A percentile compares a stretch with the other conserved stretches of the same genome.
These are phyloP conservation scores for Trichogramma dendrolimi DNA, from an alignment of 2,888 invertebrate genomes.

Conservation along the genomic window DNA sequence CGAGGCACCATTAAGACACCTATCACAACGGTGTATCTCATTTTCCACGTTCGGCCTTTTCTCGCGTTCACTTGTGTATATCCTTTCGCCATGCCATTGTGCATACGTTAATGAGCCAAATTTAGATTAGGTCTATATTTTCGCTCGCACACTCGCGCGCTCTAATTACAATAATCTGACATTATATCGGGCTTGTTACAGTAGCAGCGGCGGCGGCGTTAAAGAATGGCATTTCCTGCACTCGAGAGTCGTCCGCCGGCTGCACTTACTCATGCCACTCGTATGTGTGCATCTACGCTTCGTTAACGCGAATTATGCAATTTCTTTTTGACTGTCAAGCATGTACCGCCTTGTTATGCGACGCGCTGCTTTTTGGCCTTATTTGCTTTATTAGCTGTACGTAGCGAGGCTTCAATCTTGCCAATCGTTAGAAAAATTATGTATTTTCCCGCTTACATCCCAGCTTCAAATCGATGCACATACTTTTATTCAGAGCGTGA, in stretches of 20 bases:
- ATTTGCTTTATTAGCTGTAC: conserved; percentile 4
- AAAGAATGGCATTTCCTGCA: conserved; percentile 5
- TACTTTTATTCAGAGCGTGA: conserved; percentile 4
- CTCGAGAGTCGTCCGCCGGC: neutral
- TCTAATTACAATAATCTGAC: neutral
- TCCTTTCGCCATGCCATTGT: no score
- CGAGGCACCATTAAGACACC: no score
- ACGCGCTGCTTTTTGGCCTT: neutral
- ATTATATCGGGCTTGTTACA: no score
- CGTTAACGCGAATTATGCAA: conserved; percentile 16
- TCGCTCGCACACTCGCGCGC: no score
- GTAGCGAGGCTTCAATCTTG: no score
- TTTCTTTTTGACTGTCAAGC: conserved; percentile 1
- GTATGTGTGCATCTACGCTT: conserved; percentile 4
- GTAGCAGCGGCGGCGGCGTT: neutral
- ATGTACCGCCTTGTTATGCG: conserved; percentile 1
- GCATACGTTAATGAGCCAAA: conserved; percentile 2
- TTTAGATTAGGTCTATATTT: neutral
- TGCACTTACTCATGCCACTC: no score
- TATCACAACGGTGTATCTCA: no score
- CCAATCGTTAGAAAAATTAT: no score
- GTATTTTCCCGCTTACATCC: neutral
- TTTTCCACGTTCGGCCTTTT: no score
- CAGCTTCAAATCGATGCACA: neutral
- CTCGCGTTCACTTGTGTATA: no score